Evolutionary conservation across 2,797 vertebrate genomes (phyloP), one percentile per base, ranked within the genome.

Genomic region (Hippocampus kuda): DNA sequence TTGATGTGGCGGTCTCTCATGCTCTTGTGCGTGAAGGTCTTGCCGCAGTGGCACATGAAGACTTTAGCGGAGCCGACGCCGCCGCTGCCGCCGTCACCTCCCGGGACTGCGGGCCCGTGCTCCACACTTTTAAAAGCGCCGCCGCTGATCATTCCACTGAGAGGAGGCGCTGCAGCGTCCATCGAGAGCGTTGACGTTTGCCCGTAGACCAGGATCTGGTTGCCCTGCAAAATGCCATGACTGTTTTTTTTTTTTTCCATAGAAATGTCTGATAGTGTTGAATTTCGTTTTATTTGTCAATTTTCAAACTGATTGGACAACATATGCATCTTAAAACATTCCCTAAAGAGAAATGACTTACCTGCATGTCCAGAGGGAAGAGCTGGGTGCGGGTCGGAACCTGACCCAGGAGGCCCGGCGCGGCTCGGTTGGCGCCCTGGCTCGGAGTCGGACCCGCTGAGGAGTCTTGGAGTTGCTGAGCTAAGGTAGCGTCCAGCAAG

Each of bases 1-100:
- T 96, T 98, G 27, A 98, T 93, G 75, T 98, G 95, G 0, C 95
- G 90, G 77, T 98, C 95, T 3, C 95, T 81, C 95, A 96, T 96
- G 88, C 95, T 97, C 81, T 93, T 94, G 88, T 98, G 95, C 0
- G 94, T 95, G 83, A 98, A 98, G 0, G 92, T 94, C 76, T 98
- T 98, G 0, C 95, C 95, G 0, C 95, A 98, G 85, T 98, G 95
- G 74, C 95, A 98, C 89, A 96, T 89, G 53, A 95, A 98, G 86
- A 18, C 24, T 77, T 75, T 0, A 78, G 80, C 69, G 86, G 90
- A 30, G 75, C 74, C 0, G 86, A 79, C 76, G 91, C 38, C 61
- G 22, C 73, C 80, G 0, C 81, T 13, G 67, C 86, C 68, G 4
- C 90, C 84, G 0, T 89, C 88, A 0, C 81, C 63, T 0, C 84